phyloP scores from a whole-genome alignment of 2,797 vertebrate genomes.

The Emys orbicularis region DNA sequence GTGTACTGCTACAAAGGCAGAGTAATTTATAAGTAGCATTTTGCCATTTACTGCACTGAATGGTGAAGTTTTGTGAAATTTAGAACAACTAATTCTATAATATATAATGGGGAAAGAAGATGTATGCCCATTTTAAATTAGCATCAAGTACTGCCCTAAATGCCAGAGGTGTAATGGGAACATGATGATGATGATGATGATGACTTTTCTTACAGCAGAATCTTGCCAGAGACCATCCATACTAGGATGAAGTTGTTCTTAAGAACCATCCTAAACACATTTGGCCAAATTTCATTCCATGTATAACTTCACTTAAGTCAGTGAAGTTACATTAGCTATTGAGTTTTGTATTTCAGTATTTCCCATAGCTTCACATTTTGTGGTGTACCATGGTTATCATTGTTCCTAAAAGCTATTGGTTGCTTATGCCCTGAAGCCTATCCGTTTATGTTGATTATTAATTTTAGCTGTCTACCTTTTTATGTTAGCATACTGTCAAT shows the following conservation, averaged over 20 bases:
- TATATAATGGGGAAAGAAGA: neutral
- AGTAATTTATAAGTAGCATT: neutral
- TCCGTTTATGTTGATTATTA: neutral
- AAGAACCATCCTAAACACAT: neutral
- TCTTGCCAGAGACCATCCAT: neutral
- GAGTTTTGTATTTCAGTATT: neutral
- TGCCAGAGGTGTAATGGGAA: too few relatives aligned
- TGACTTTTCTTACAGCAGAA: neutral
- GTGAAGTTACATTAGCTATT: neutral
- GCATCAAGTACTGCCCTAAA: neutral
- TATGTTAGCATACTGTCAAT: neutral
- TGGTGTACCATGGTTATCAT: neutral
- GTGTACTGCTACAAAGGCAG: neutral
- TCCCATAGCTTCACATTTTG: neutral
- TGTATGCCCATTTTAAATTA: conserved; percentile 16
- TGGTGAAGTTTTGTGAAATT: conserved; percentile 21
- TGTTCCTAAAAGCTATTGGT: neutral
- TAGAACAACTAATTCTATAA: neutral
- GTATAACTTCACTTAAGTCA: neutral
- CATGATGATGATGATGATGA: too few relatives aligned
- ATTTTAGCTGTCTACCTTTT: neutral
- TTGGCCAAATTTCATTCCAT: neutral
- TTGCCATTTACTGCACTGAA: neutral
- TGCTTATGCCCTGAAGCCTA: neutral
- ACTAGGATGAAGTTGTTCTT: neutral